Evolutionary conservation across 2,113 vertebrate species (phyloP), one percentile per base, ranked within the genome.

Genomic region (Nothoprocta perdicaria): DNA sequence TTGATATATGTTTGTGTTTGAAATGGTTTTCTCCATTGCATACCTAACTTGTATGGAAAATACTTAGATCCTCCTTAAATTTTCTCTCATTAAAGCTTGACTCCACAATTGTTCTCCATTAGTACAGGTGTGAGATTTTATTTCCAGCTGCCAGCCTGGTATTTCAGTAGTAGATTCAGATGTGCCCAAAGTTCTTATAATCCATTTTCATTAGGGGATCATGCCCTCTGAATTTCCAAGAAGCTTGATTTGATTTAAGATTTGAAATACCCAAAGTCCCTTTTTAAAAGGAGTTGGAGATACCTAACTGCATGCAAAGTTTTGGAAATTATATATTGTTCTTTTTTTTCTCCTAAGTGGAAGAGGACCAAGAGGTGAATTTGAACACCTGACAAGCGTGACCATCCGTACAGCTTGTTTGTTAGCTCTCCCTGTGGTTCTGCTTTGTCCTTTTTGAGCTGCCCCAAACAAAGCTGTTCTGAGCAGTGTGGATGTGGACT

Each of bases 91-190:
- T 53, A 75, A 83, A 89, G 12, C 46, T 78, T 78, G 29, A 48
- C n/a, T 80, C 50, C 55, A 24, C 57, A 89, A 78, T 35, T 75
- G 35, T 74, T 90, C 35, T 86, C 63, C 53, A 21, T 92, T 92
- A 79, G 60, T 85, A 71, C 46, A 82, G 68, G 43, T 77, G 21
- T 43, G 79, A 55, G 80, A 91, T 94, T 82, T 17, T 71, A 80
- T 92, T 90, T 87, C 73, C 50, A 67, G 80, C 82, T 90, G 60
- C 63, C 79, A 77, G n/a, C 73, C 92, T 38, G 35, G 35, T 84
- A 60, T 91, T 93, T 95, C 75, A 85, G 5, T 67, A 83, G 58
- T 21, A 82, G 26, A 82, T 74, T 81, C 50, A 91, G 46, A 91
- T n/a, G 45, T 63, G 55, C 38, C 60, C 69, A 24, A 55, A 77